phyloP scores from a whole-genome alignment of 2,113 vertebrate genomes.

The Rattus rattus region DNA sequence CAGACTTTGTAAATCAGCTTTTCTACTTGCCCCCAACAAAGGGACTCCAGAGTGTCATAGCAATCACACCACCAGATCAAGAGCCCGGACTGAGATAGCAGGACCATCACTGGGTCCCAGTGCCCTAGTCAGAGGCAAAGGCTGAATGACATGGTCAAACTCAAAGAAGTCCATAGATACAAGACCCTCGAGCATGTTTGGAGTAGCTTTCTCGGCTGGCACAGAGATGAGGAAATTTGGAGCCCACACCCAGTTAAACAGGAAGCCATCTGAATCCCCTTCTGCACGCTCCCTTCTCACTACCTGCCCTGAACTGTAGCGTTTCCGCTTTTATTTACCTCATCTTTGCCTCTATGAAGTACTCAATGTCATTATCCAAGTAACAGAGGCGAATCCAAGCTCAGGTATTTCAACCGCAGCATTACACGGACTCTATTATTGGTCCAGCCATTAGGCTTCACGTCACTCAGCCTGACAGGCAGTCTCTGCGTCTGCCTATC shows the following conservation, averaged over 20 bases:
- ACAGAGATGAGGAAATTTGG: not conserved
- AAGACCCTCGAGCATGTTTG: not conserved
- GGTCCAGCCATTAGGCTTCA: not conserved
- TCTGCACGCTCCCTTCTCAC: not conserved
- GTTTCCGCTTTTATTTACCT: not conserved
- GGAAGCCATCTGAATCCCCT: not conserved
- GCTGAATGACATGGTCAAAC: rapidly evolving
- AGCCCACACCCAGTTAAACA: not conserved
- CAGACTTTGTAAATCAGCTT: slow-evolving; percentile 43
- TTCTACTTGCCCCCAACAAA: not conserved
- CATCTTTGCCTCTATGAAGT: not conserved
- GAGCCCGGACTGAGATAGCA: not conserved
- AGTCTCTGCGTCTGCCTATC: not conserved
- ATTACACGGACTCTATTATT: rapidly evolving
- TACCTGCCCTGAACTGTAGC: not conserved
- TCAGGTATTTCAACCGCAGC: not conserved
- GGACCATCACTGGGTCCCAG: not conserved
- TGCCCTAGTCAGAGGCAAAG: not conserved
- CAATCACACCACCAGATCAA: not conserved
- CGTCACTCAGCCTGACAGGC: not conserved
- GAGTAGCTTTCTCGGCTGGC: not conserved
- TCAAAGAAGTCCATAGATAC: not conserved
- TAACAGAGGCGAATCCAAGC: not conserved
- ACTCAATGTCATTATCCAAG: not conserved
- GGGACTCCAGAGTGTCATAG: slow-evolving; percentile 33